phyloP scores from a whole-genome alignment of 1,140 invertebrate species.

The Bombus confusus region DNA sequence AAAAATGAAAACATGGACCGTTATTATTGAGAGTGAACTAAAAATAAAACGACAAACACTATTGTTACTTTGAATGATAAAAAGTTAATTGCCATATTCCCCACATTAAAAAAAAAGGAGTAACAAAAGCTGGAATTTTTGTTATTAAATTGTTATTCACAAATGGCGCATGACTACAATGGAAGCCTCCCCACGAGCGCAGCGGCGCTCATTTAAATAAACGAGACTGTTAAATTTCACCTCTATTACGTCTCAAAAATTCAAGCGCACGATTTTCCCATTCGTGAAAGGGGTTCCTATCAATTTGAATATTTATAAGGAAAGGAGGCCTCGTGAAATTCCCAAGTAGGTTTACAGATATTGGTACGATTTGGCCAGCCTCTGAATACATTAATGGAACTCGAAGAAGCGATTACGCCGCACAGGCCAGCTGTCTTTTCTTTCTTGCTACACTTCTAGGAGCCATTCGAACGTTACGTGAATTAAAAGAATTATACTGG shows the following conservation, averaged over 20 bases:
- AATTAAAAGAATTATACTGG: not conserved
- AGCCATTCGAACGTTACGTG: not conserved
- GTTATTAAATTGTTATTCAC: constrained; percentile 18
- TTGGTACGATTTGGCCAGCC: constrained; percentile 50
- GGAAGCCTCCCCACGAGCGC: not conserved
- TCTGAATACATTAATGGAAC: constrained; percentile 62
- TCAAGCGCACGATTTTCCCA: constrained; percentile 63
- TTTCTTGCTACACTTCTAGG: not conserved
- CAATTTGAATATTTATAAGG: constrained; percentile 75
- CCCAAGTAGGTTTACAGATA: constrained; percentile 62
- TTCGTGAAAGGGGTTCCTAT: constrained; percentile 52
- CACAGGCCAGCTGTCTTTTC: no score
- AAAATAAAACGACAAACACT: not conserved
- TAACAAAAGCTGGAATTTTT: not conserved
- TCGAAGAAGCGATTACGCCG: not conserved
- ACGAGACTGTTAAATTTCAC: constrained; percentile 59
- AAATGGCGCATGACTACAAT: not conserved
- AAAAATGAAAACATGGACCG: not conserved
- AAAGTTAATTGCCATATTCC: not conserved
- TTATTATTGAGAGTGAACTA: not conserved
- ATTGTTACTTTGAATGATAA: not conserved
- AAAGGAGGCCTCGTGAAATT: constrained; percentile 61
- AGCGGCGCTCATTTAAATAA: constrained; percentile 56
- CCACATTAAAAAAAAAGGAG: not conserved
- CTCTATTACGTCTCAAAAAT: constrained; percentile 69